Evolutionary conservation across 1,140 invertebrate genomes (phyloP).

Genomic region (Heterodera carotae): DNA sequence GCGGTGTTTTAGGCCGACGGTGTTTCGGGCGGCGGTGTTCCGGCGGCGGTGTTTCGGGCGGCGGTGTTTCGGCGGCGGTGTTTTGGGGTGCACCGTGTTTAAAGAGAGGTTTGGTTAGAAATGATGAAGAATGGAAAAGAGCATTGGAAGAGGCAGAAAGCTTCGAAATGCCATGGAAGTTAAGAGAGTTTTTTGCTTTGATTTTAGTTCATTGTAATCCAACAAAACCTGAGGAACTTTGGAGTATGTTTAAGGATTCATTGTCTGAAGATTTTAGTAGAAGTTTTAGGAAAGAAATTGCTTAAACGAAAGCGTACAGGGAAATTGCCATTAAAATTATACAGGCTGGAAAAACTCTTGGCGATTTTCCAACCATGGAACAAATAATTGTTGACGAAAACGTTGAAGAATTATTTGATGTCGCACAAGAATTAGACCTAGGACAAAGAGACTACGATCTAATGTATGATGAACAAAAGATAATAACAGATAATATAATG

Average conservation of each 20-base stretch:
- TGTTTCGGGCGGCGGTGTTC: too few relatives aligned
- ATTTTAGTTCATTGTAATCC: conserved; percentile 36
- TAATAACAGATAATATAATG: conserved; percentile 20
- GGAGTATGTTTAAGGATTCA: conserved; percentile 20
- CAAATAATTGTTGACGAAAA: conserved; percentile 21
- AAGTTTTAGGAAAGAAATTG: conserved; percentile 9
- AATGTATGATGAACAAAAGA: conserved; percentile 12
- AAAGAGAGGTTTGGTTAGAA: not conserved
- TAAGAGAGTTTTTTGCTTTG: conserved; percentile 33
- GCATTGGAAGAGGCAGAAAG: not conserved
- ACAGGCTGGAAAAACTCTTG: conserved; percentile 24
- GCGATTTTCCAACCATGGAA: conserved; percentile 31
- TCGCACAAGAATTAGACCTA: conserved; percentile 16
- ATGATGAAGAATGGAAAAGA: conserved; percentile 10
- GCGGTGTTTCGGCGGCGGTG: too few relatives aligned
- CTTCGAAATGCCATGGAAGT: conserved; percentile 29
- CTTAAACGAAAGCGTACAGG: conserved; percentile 19
- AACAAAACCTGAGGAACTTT: conserved; percentile 30
- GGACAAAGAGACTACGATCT: conserved; percentile 8
- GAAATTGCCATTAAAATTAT: conserved; percentile 11
- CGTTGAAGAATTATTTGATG: conserved; percentile 14
- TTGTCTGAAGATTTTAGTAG: conserved; percentile 39
- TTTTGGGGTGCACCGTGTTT: too few relatives aligned
- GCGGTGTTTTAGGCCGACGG: too few relatives aligned
- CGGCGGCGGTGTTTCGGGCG: too few relatives aligned